Evolutionary conservation across 2,888 invertebrate species (phyloP).

Genomic region (Coelogynopora nodosa): DNA sequence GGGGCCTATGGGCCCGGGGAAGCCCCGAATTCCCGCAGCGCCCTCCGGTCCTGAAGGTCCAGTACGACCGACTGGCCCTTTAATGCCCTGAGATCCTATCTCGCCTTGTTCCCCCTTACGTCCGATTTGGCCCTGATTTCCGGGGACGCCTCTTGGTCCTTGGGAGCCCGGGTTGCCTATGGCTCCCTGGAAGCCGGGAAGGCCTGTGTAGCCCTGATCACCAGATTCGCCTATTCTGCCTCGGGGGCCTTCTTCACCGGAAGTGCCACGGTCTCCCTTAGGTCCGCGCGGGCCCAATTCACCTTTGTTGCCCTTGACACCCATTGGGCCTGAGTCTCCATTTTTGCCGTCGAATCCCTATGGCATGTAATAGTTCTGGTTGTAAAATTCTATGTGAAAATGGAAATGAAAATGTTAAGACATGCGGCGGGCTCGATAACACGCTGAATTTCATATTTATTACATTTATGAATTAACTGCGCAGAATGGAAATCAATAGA

Average conservation of each 20-base stretch:
- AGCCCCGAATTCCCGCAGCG: constrained; percentile 49
- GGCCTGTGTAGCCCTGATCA: constrained; percentile 32
- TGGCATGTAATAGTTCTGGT: no score
- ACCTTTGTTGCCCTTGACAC: constrained; percentile 37
- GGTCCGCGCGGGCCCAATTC: constrained; percentile 21
- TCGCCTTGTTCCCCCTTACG: constrained; percentile 30
- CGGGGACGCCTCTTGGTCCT: constrained; percentile 37
- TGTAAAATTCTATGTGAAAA: no score
- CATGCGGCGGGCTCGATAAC: no score
- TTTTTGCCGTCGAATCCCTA: constrained; percentile 25
- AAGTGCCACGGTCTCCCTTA: constrained; percentile 29
- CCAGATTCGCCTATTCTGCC: constrained; percentile 33
- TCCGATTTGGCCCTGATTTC: constrained; percentile 30
- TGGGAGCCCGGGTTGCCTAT: constrained; percentile 29
- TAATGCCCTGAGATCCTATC: constrained; percentile 19
- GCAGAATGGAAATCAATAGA: no score
- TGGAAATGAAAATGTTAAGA: no score
- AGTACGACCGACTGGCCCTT: neutral
- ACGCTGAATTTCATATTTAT: no score
- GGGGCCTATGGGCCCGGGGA: constrained; percentile 55
- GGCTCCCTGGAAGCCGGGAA: constrained; percentile 22
- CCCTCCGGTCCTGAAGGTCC: constrained; percentile 39
- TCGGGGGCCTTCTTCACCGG: constrained; percentile 41
- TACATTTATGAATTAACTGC: no score
- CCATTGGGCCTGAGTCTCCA: constrained; percentile 35